A percentile compares a stretch with the other conserved stretches of the same genome.
These are phyloP conservation scores for Fragum fragum DNA, from an alignment of 2,888 invertebrate species.

Conservation along the genomic window DNA sequence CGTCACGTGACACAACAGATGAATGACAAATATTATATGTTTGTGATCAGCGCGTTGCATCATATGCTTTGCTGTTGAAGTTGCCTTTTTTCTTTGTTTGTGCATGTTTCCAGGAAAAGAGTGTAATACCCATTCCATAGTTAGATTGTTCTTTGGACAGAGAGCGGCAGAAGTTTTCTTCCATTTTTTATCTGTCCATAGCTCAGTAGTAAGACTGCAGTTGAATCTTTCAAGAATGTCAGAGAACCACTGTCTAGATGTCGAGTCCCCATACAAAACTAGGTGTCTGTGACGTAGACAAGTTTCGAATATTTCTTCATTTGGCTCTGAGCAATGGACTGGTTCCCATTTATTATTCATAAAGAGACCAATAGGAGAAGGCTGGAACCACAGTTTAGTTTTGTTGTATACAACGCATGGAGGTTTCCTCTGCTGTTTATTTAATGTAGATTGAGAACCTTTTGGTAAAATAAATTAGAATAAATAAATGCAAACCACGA, in stretches of 20 bases:
- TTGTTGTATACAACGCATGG: neutral
- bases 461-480: no score
- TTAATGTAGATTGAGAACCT: no score
- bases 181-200: conserved; percentile 25
- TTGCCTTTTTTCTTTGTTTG: neutral
- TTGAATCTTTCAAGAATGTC: neutral
- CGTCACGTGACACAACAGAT: conserved; percentile 25
- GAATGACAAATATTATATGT: conserved; percentile 26
- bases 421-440: no score
- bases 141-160: neutral
- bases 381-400: neutral
- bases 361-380: neutral
- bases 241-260: conserved; percentile 31
- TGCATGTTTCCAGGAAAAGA: conserved; percentile 16
- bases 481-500: no score
- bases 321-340: neutral
- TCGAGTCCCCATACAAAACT: conserved; percentile 38
- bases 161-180: conserved; percentile 16
- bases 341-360: neutral
- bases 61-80: conserved; percentile 2
- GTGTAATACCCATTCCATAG: conserved; percentile 13
- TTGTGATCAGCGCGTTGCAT: neutral
- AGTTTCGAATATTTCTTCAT: neutral
- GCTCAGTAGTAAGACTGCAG: conserved; percentile 24
- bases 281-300: conserved; percentile 29